These are phyloP conservation scores for Carlito syrichta DNA, from an alignment of 2,113 vertebrate genomes.

Conservation along the genomic window DNA sequence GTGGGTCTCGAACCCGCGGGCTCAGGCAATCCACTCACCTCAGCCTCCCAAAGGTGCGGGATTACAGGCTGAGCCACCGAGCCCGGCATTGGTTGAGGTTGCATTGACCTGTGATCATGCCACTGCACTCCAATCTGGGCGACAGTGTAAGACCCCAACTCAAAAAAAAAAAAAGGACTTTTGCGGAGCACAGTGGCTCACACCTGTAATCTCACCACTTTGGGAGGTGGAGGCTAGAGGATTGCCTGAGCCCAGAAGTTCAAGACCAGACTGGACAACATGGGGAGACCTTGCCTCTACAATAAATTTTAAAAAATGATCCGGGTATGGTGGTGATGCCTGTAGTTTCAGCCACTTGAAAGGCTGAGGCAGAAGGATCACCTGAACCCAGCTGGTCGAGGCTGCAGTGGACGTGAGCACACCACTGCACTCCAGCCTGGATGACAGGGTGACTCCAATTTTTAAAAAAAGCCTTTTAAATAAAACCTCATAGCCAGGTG, in stretches of 20 bases:
- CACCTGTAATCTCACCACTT: not conserved
- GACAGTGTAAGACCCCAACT: too few relatives aligned
- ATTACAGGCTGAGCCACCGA: too few relatives aligned
- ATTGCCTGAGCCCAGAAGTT: not conserved
- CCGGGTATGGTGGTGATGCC: not conserved
- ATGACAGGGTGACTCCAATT: not conserved
- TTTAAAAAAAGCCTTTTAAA: not conserved
- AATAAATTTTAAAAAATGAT: not conserved
- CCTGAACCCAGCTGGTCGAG: not conserved
- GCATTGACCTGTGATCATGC: too few relatives aligned
- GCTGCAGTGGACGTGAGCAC: not conserved
- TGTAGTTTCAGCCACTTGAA: not conserved
- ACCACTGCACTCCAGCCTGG: not conserved
- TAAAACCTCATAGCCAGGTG: not conserved
- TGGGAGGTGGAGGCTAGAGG: not conserved
- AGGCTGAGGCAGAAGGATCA: not conserved
- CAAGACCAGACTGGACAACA: not conserved
- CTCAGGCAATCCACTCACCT: too few relatives aligned
- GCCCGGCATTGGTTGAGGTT: too few relatives aligned
- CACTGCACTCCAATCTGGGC: too few relatives aligned
- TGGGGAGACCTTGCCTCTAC: not conserved
- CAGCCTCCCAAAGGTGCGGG: too few relatives aligned
- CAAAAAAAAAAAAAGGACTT: not conserved
- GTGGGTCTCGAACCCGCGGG: too few relatives aligned
- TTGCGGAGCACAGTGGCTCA: not conserved